Percentiles rank a stretch among this genome's conserved stretches.
Conservation (phyloP, 2,113 vertebrate species). For the Pycnonotus jocosus region DNA sequence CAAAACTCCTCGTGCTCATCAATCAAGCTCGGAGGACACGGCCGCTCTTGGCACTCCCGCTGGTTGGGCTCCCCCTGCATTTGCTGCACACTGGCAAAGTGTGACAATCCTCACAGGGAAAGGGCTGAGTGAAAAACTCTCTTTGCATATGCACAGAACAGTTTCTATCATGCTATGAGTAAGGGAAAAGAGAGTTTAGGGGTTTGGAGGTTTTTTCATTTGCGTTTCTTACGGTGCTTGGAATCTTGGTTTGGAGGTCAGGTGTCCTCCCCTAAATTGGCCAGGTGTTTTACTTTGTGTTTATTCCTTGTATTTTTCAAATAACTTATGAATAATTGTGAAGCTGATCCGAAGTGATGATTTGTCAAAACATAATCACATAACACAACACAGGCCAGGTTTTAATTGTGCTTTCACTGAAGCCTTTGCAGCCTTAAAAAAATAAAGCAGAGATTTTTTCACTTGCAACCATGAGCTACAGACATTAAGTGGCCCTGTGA, state of each 20-base stretch:
- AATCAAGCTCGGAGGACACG: background rate
- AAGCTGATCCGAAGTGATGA: background rate
- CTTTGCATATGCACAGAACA: background rate
- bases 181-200: background rate
- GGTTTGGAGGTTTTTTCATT: background rate
- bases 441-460: background rate
- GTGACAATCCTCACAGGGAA: background rate
- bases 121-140: background rate
- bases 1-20: background rate
- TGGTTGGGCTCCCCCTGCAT: background rate
- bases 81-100: background rate
- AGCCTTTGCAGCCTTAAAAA: background rate
- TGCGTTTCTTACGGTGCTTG: background rate
- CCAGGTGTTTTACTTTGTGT: background rate
- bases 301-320: background rate
- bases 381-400: background rate
- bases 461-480: background rate
- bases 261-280: background rate
- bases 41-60: background rate
- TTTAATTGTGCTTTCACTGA: conserved; percentile 12
- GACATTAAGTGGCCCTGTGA: background rate
- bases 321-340: background rate
- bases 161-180: background rate
- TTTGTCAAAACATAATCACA: conserved; percentile 44
- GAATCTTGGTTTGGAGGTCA: background rate